Evolutionary conservation across 2,888 invertebrate genomes (phyloP), one percentile per base, ranked within the genome.

Genomic region (Penaeus monodon): DNA sequence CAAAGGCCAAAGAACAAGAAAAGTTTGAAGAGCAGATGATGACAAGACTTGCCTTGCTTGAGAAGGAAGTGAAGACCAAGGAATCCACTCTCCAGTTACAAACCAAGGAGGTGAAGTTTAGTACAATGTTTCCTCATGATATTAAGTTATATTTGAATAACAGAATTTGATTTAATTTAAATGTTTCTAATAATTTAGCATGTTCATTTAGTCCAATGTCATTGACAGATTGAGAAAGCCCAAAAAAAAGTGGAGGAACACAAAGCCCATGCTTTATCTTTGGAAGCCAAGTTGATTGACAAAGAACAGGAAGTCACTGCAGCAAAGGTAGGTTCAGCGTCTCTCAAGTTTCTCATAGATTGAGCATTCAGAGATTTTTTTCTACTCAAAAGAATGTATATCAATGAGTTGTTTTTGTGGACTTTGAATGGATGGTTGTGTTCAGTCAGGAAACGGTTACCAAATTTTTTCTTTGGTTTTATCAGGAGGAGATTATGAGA

Each of bases 401-500:
- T 38, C 33, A 38, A 0, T 38, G 6, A 38, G 33, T 64, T 64
- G 64, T 57, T 49, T 29, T 63, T 3, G 1, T 22, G 14, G 4
- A 12, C n/a, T 20, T 64, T 38, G 22, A 66, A 17, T 44, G 14
- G 17, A n/a, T 24, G 2, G 7, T 57, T 79, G 24, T 63, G 38
- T 33, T 57, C 22, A 49, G 22, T 79, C 27, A 79, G 63, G 12
- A 22, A 63, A 29, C 12, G 2, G 64, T 24, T 7, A n/a, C 12
- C 24, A n/a, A n/a, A 4, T 14, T 12, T n/a, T 27, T 22, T 66
- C 3, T 22, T 27, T 8, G 29, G n/a, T 17, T 63, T 29, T 85
- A 24, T 38, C 83, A 89, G 89, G 89, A 89, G 80, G 89, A 89
- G 77, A 44, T 81, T 64, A 84, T 86, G 88, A 44, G 88, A 17